Base-by-base conservation (phyloP, 1,140 invertebrate genomes). In the Hestina assimilis region DNA sequence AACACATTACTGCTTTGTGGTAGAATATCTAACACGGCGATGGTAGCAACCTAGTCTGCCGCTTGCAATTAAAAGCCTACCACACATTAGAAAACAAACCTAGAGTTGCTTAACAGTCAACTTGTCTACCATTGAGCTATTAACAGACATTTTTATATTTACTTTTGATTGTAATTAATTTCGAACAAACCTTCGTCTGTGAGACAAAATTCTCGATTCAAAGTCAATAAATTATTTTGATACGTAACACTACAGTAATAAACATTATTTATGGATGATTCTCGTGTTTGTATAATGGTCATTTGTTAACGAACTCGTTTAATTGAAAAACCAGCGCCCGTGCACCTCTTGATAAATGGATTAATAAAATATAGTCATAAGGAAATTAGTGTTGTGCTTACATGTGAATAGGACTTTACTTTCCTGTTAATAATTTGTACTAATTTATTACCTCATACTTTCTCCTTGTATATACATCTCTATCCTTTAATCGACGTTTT, bases 251-350 rank as follows among this genome's bases (percentile, higher is more conserved):
- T 35, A 48, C 17, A 1, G 21, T 48, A 48, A 48, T 31, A 23
- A 45, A 35, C 42, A 54, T 38, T 54, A 35, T 54, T 45, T 54
- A 54, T 11, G 41, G 17, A 38, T 12, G 11, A 31, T 9, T 5
- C 11, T 29, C 41, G 42, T 24, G 15, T 54, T 38, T 26, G 14
- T 45, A 17, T 43, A 35, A 41, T 45, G 28, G 28, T 28, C 43
- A 56, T 56, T 56, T 47, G 43, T 56, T 56, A 56, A 33, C 23
- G 31, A 35, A 14, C 19, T 20, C 15, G n/a, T 8, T 38, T 56
- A 56, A 56, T 56, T 56, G 53, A 56, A 56, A 56, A 47, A 41
- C 14, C 23, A 12, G 17, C 15, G 41, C 46, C n/a, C 15, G 29
- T 21, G 21, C 17, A 23, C 14, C 20, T n/a, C n/a, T n/a, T 41